Evolutionary conservation across 64 coral and sea anemone genomes (phyloP), one percentile per base, ranked within the genome.

Genomic region (Dendronephthya gigantea): DNA sequence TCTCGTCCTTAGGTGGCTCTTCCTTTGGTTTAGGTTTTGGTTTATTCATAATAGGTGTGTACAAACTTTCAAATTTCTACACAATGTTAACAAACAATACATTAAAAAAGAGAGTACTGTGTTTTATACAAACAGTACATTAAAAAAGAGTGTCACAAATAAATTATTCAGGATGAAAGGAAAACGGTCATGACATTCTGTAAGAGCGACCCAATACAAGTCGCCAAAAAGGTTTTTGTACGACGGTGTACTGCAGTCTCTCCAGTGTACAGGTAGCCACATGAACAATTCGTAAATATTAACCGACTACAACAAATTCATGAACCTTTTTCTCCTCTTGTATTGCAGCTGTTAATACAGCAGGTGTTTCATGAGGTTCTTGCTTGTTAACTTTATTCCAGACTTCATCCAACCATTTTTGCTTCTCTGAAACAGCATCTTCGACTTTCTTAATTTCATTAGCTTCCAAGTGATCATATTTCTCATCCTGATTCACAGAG

Each of bases 391-490:
- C 32, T 39, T 79, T 79, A 79, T 79, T 79, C 72, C 72, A 79
- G 9, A 39, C 17, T 16, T 34, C 72, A 79, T 79, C 72, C 32
- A 79, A 35, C 27, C 32, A 79, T 34, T 79, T 79, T 19, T 79
- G 72, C 15, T 79, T 79, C 36, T 79, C 72, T 36, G 32, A 15
- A 36, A 35, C 72, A 79, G 32, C 36, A 79, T 35, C 32, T 34
- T 79, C 72, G 17, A 79, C 32, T 79, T 79, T 79, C 28, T 79
- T 8, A 79, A 79, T 19, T 34, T 79, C 72, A 79, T 8, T 19
- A 35, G 72, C 72, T 79, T 79, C 72, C 36, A 79, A 79, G 17
- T 79, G 72, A 35, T 79, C 72, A 79, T 79, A 79, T 79, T 79
- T 79, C 28, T 79, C 72, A 79, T 79, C 72, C 72, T 79, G 29